These are phyloP conservation scores for Harpalus rufipes DNA, from an alignment of 2,888 invertebrate species.

Conservation along the genomic window DNA sequence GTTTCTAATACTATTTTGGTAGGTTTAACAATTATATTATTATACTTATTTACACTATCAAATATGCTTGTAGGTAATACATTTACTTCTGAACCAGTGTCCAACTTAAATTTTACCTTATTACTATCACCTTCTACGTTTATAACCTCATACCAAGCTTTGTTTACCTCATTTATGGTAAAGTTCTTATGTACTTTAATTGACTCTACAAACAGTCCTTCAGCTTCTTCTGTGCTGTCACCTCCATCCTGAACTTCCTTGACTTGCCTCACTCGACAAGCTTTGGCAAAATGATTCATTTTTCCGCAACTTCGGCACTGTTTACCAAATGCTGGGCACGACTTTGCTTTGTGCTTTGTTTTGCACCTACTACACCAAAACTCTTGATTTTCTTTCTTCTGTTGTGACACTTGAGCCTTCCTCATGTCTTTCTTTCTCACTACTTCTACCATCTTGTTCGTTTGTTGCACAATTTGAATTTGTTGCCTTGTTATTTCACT, in stretches of 20 bases:
- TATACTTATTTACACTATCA: background rate
- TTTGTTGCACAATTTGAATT: no score
- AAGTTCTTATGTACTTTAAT: no score
- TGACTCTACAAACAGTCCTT: background rate
- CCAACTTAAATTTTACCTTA: constrained; percentile 7
- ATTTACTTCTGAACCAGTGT: constrained; percentile 15
- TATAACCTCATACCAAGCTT: background rate
- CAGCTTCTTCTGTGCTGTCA: background rate
- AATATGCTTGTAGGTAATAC: background rate
- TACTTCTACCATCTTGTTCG: no score
- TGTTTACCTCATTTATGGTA: no score
- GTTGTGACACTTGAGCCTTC: no score
- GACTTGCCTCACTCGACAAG: background rate
- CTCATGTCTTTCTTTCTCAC: no score
- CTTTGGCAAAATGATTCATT: background rate
- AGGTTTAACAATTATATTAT: background rate
- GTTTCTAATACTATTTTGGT: background rate
- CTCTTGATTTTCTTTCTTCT: no score
- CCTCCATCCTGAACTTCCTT: background rate
- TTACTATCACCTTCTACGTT: no score
- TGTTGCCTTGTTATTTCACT: no score
- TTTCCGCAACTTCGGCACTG: background rate
- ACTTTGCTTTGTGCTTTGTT: background rate
- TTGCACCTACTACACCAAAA: constrained; percentile 10
- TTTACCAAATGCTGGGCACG: constrained; percentile 21